Conservation (phyloP, 2,113 vertebrate genomes). For the Trichechus manatus region DNA sequence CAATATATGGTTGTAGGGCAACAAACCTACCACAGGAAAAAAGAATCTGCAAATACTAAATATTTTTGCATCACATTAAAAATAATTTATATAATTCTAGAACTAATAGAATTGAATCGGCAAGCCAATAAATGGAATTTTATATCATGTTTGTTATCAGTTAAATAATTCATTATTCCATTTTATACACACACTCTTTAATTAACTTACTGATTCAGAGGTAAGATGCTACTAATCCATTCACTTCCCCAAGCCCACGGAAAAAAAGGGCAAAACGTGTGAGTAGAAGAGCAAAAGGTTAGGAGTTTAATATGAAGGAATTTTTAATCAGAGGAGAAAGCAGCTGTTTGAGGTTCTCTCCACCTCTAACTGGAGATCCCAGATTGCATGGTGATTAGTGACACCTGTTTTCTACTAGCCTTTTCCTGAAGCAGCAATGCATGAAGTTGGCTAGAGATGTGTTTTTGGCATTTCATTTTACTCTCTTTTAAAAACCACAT, state of each 20-base stretch:
- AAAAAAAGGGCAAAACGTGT: slow-evolving; percentile 77
- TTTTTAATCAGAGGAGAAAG: slow-evolving; percentile 84
- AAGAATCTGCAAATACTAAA: slow-evolving; percentile 74
- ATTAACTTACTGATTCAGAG: slow-evolving; percentile 87
- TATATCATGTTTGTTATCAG: slow-evolving; percentile 89
- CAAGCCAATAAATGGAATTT: slow-evolving; percentile 87
- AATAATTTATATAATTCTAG: slow-evolving; percentile 75
- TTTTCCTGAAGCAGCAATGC: slow-evolving; percentile 73
- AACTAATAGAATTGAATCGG: slow-evolving; percentile 79
- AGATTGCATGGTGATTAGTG: slow-evolving; percentile 79
- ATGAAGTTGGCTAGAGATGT: slow-evolving; percentile 5
- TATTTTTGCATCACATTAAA: slow-evolving; percentile 56
- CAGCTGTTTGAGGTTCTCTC: slow-evolving; percentile 79
- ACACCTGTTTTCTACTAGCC: slow-evolving; percentile 82
- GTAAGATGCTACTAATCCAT: slow-evolving; percentile 85
- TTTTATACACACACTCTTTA: slow-evolving; percentile 87
- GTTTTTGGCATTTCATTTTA: slow-evolving; percentile 49
- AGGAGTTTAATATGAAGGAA: slow-evolving; percentile 79
- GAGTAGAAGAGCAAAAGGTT: slow-evolving; percentile 77
- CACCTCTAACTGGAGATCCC: slow-evolving; percentile 59
- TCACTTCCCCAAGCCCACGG: slow-evolving; percentile 83
- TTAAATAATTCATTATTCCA: slow-evolving; percentile 89
- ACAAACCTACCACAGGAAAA: slow-evolving; percentile 46
- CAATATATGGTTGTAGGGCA: slow-evolving; percentile 51
- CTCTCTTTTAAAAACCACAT: slow-evolving; percentile 41